These are phyloP conservation scores for Dolichopus griseipennis DNA, from an alignment of 2,888 invertebrate species.

Conservation along the genomic window DNA sequence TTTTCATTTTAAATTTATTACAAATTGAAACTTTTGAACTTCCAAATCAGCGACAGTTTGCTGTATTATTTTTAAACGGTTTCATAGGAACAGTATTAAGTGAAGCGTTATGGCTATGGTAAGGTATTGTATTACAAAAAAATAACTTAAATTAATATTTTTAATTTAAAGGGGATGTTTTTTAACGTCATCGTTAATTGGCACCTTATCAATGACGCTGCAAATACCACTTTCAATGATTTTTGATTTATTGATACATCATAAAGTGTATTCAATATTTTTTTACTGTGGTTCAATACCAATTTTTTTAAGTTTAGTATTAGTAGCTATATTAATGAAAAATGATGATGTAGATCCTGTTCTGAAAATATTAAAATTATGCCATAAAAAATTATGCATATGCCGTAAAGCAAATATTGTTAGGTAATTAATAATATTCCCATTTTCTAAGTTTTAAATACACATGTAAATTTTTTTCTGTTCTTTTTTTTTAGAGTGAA, in stretches of 20 bases:
- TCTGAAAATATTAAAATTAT: conserved; percentile 42
- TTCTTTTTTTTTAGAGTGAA: conserved; percentile 38
- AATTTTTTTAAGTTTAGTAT: conserved; percentile 50
- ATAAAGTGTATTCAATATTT: conserved; percentile 56
- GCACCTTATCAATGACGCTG: conserved; percentile 75
- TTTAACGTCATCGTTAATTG: conserved; percentile 82
- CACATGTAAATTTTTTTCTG: background rate
- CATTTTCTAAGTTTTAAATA: background rate
- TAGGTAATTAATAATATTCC: conserved; percentile 29
- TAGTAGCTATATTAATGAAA: conserved; percentile 61
- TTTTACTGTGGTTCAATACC: conserved; percentile 74
- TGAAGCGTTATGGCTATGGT: conserved; percentile 90
- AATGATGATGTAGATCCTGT: conserved; percentile 79
- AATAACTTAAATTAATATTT: background rate
- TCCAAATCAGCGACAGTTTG: conserved; percentile 74
- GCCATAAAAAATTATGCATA: conserved; percentile 38
- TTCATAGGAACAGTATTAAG: conserved; percentile 83
- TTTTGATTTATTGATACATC: conserved; percentile 67
- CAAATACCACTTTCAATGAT: conserved; percentile 84
- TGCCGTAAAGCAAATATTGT: conserved; percentile 38
- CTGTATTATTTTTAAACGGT: conserved; percentile 73
- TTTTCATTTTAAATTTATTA: conserved; percentile 75
- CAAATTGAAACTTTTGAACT: conserved; percentile 76
- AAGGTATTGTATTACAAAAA: too few species aligned
- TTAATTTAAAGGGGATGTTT: conserved; percentile 73